These are phyloP conservation scores for Adrianichthys oophorus DNA, from an alignment of 2,797 vertebrate genomes.

Conservation along the genomic window DNA sequence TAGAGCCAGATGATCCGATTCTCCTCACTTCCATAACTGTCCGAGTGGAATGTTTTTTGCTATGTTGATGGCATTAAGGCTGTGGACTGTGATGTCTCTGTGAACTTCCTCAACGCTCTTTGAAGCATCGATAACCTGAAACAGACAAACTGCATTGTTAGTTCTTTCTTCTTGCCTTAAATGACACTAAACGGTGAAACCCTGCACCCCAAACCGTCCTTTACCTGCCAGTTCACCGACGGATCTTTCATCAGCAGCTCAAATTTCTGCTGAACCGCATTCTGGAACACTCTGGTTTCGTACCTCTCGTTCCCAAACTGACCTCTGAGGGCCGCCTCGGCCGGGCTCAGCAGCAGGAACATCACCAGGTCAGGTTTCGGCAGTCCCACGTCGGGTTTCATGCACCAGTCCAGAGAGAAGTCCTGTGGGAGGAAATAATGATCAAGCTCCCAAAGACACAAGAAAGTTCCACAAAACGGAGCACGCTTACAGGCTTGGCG, in stretches of 20 bases:
- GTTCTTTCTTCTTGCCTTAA: background rate
- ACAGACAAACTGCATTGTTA: constrained; percentile 4
- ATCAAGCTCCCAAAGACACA: background rate
- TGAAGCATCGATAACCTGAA: constrained; percentile 83
- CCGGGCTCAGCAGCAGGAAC: constrained; percentile 82
- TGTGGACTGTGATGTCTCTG: constrained; percentile 73
- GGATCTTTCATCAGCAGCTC: constrained; percentile 83
- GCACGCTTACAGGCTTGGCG: constrained; percentile 87
- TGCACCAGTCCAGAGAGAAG: constrained; percentile 92
- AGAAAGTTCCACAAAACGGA: background rate
- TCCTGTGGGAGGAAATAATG: constrained; percentile 74
- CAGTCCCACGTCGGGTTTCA: constrained; percentile 86
- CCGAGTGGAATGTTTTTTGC: constrained; percentile 73
- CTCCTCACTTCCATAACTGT: constrained; percentile 83
- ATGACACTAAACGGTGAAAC: background rate
- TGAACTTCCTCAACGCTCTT: constrained; percentile 85
- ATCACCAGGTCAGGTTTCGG: constrained; percentile 94
- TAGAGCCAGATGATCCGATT: background rate
- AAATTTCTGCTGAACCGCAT: constrained; percentile 79
- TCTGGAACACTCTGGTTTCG: constrained; percentile 84
- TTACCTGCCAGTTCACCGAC: constrained; percentile 91
- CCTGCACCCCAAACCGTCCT: background rate
- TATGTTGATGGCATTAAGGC: constrained; percentile 67
- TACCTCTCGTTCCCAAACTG: constrained; percentile 89
- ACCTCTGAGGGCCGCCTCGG: constrained; percentile 78